Evolutionary conservation across 2,797 vertebrate genomes (phyloP).

Genomic region (Lerista edwardsae): DNA sequence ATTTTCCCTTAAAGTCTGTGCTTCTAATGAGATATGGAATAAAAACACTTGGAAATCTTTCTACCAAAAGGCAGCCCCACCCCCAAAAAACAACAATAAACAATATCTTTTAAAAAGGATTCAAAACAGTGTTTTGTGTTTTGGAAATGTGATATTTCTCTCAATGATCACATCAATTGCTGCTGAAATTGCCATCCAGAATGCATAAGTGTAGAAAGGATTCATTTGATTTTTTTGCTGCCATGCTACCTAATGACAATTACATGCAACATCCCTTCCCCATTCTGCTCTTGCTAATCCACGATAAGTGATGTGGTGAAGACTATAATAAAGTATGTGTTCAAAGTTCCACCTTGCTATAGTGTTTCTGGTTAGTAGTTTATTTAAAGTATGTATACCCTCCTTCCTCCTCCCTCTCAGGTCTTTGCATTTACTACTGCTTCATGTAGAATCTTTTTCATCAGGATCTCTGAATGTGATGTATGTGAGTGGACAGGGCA

Average conservation of each 20-base stretch:
- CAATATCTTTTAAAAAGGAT: neutral
- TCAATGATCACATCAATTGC: neutral
- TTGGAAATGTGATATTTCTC: neutral
- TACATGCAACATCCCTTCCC: neutral
- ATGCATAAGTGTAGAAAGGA: neutral
- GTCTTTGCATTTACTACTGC: neutral
- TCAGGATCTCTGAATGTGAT: neutral
- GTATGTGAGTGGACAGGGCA: too few species aligned
- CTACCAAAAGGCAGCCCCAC: neutral
- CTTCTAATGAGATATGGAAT: neutral
- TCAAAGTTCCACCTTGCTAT: neutral
- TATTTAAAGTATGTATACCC: neutral
- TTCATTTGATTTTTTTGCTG: neutral
- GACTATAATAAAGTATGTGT: neutral
- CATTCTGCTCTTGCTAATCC: neutral
- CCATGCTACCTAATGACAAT: too few species aligned
- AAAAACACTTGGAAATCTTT: neutral
- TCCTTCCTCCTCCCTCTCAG: too few species aligned
- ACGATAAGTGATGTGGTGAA: neutral
- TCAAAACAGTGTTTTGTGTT: neutral
- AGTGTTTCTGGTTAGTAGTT: neutral
- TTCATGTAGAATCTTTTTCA: neutral
- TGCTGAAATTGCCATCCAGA: neutral
- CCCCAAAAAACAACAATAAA: neutral
- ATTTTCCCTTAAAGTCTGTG: neutral